These are phyloP conservation scores for Platycheirus rosarum DNA, from an alignment of 2,888 invertebrate species.

Conservation along the genomic window DNA sequence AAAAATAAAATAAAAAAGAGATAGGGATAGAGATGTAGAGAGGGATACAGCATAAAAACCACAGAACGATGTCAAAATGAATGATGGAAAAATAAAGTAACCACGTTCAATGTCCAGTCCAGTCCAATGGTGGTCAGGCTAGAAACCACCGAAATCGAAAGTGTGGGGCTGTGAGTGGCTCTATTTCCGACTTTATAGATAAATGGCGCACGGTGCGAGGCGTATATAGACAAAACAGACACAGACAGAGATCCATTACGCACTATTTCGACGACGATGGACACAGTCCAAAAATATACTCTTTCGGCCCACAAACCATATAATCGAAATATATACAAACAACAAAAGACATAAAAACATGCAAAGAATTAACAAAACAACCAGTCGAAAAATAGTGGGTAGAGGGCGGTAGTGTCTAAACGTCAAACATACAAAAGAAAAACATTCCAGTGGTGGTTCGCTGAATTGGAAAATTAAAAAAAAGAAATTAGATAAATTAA, in stretches of 20 bases:
- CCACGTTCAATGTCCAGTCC: background rate
- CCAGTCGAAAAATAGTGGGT: background rate
- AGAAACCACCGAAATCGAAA: constrained; percentile 57
- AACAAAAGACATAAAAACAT: constrained; percentile 31
- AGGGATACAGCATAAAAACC: constrained; percentile 17
- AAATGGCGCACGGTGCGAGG: constrained; percentile 32
- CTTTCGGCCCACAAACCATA: constrained; percentile 18
- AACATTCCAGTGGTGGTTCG: constrained; percentile 57
- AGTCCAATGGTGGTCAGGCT: constrained; percentile 29
- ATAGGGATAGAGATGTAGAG: background rate
- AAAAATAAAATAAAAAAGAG: constrained; percentile 15
- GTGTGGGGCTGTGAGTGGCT: constrained; percentile 33
- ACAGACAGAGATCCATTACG: constrained; percentile 47
- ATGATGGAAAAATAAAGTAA: constrained; percentile 28
- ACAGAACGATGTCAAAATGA: constrained; percentile 48
- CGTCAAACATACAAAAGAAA: constrained; percentile 8
- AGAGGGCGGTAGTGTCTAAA: background rate
- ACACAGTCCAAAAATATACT: constrained; percentile 50
- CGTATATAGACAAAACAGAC: background rate
- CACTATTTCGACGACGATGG: constrained; percentile 47
- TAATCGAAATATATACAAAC: constrained; percentile 40
- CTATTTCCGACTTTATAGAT: constrained; percentile 21
- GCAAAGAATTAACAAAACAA: constrained; percentile 17
- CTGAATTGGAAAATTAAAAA: constrained; percentile 73
- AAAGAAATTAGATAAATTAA: constrained; percentile 68